Evolutionary conservation across 23 tunicate genomes (phyloP).

Genomic region (Oikopleura dioica): DNA sequence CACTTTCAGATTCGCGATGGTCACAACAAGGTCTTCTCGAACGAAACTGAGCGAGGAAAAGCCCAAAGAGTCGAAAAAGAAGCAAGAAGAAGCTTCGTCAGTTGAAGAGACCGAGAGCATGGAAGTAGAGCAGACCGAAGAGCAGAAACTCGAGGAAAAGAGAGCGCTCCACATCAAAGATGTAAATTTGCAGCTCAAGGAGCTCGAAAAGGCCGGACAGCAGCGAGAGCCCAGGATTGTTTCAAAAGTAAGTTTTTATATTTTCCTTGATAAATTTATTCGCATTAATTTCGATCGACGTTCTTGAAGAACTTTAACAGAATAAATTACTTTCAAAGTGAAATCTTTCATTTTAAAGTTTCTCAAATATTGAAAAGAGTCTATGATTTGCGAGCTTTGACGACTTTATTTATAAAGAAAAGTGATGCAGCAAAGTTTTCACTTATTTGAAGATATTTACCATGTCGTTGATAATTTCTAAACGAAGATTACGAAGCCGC

Average conservation of each 20-base stretch:
- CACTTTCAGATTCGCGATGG: too few species aligned
- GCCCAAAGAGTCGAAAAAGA: not conserved
- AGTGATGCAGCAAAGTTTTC: too few species aligned
- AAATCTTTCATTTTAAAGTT: too few species aligned
- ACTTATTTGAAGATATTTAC: too few species aligned
- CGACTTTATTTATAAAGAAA: too few species aligned
- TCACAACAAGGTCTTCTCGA: too few species aligned
- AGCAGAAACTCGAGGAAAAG: not conserved
- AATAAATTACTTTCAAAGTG: too few species aligned
- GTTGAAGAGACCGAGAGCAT: not conserved
- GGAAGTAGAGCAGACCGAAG: conserved; percentile 7
- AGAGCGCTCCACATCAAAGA: not conserved
- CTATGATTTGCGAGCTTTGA: too few species aligned
- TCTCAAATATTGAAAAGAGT: too few species aligned
- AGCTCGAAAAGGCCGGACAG: not conserved
- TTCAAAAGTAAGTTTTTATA: not conserved
- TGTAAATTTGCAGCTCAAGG: not conserved
- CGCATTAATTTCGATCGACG: too few species aligned
- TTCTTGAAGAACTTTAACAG: too few species aligned
- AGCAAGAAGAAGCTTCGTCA: not conserved
- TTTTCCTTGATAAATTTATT: too few species aligned
- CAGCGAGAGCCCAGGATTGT: not conserved
- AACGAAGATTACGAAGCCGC: not conserved
- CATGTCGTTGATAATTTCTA: not conserved
- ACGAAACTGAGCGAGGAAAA: not conserved